Base-by-base conservation (phyloP, 2,888 invertebrate genomes). In the Sarcophaga variegata region DNA sequence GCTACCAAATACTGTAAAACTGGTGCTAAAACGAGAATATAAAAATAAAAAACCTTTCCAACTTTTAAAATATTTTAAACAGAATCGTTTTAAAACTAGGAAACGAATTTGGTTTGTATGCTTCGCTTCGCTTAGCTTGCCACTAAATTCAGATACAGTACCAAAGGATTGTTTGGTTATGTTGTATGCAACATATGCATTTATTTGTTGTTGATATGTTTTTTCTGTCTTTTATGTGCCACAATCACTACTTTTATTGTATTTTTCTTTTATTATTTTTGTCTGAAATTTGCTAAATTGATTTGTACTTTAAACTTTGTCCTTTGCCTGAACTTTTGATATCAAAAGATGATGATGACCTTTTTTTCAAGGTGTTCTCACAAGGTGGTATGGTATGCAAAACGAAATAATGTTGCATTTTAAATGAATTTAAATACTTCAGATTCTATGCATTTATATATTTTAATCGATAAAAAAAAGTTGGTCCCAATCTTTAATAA, bases 231-330 rank as follows among this genome's bases (percentile, higher is more conserved):
- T 66, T n/a, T 37, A 75, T 6, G 49, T 69, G n/a, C 49, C 12
- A 62, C 49, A 66, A 37, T 37, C 69, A 66, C 60, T 54, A 75
- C 45, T 83, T 71, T 27, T 83, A 22, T 72, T 72, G 59, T 4
- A 54, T 4, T 14, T 17, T 17, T 54, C 1, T 54, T 80, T 84
- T 66, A 27, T 64, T 62, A 63, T 76, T 77, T 62, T 54, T 49
- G 62, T 11, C 3, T 12, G 59, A 66, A 27, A 49, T 76, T 84
- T 49, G n/a, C 11, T 47, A 71, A 84, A 80, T 76, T 76, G 75
- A 76, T 66, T 83, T 25, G 67, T 77, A 37, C 69, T 82, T 70
- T 22, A 74, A 85, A 85, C 84, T 85, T 85, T 85, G 71, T 85
- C 84, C 70, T 84, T 76, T 71, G 64, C 5, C 22, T 47, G 14